Conservation (phyloP, 1,140 invertebrate species). For the Zaprionus taronus region DNA sequence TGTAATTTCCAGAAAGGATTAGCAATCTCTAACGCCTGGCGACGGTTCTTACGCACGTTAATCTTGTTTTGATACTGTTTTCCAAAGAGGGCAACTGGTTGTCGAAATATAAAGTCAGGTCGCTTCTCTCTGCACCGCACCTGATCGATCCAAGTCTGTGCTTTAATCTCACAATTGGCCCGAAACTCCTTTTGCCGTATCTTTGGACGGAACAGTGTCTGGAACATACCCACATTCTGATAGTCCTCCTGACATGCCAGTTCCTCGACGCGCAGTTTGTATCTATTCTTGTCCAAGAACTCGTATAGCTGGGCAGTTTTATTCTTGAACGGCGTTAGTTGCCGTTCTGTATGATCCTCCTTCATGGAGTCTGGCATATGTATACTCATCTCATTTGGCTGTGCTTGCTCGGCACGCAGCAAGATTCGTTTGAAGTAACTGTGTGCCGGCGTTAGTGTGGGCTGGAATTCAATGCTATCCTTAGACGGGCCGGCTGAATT, state of each 20-base stretch:
- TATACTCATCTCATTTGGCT: constrained; percentile 25
- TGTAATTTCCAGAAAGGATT: constrained; percentile 54
- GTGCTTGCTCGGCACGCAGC: constrained; percentile 34
- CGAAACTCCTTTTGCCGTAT: constrained; percentile 25
- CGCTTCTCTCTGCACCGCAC: constrained; percentile 39
- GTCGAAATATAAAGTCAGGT: constrained; percentile 44
- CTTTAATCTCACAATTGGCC: constrained; percentile 56
- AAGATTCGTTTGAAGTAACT: constrained; percentile 73
- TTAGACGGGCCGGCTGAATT: constrained; percentile 13
- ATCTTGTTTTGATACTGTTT: constrained; percentile 39
- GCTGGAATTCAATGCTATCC: constrained; percentile 66
- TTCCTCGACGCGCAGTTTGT: constrained; percentile 40
- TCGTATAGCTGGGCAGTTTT: constrained; percentile 37
- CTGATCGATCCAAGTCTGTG: constrained; percentile 46
- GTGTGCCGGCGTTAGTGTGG: constrained; percentile 67
- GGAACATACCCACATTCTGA: constrained; percentile 57
- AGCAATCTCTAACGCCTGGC: constrained; percentile 21
- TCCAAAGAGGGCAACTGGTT: constrained; percentile 39
- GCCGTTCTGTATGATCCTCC: constrained; percentile 61
- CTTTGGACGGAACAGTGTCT: neutral
- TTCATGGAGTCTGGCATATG: constrained; percentile 67
- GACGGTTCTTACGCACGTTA: neutral
- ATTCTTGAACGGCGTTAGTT: constrained; percentile 62
- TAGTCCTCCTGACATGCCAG: constrained; percentile 47
- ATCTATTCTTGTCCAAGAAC: constrained; percentile 28